phyloP scores from a whole-genome alignment of 2,888 invertebrate species.

The Meandrusa payeni region DNA sequence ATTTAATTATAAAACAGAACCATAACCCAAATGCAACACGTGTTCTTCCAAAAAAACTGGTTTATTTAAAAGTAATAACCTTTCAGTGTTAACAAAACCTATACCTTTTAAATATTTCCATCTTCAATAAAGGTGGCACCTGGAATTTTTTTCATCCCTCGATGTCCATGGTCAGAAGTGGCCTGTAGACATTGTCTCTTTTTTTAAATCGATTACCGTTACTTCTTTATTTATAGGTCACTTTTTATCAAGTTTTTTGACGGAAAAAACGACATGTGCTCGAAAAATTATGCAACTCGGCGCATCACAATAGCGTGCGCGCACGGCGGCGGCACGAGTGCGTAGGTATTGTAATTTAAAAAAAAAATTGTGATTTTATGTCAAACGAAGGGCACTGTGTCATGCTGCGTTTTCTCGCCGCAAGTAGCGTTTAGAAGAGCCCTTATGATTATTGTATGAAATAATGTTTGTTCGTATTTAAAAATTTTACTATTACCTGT shows the following conservation, averaged over 20 bases:
- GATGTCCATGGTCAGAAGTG: conserved; percentile 72
- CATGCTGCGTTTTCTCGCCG: conserved; percentile 50
- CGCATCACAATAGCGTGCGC: conserved; percentile 66
- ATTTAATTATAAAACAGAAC: no score
- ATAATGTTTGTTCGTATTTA: no score
- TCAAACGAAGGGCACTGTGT: conserved; percentile 57
- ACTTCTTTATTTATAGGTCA: conserved; percentile 67
- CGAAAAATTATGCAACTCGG: conserved; percentile 75
- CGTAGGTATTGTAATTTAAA: conserved; percentile 48
- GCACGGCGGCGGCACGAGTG: conserved; percentile 53
- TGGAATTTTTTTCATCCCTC: conserved; percentile 62
- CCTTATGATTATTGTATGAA: conserved; percentile 1
- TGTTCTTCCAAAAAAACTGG: conserved; percentile 16
- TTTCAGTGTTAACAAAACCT: conserved; percentile 25
- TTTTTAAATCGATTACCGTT: conserved; percentile 63
- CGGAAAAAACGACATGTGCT: conserved; percentile 72
- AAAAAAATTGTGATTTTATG: conserved; percentile 63
- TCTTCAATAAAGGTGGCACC: conserved; percentile 65
- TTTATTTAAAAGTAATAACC: conserved; percentile 17
- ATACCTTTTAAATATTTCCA: conserved; percentile 39
- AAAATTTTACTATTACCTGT: no score
- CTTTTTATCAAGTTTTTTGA: conserved; percentile 58
- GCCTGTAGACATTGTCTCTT: conserved; percentile 55
- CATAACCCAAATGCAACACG: no score
- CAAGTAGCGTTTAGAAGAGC: conserved; percentile 29